These are phyloP conservation scores for Alloscopus bannaensis DNA, from an alignment of 2,888 invertebrate species.

Conservation along the genomic window DNA sequence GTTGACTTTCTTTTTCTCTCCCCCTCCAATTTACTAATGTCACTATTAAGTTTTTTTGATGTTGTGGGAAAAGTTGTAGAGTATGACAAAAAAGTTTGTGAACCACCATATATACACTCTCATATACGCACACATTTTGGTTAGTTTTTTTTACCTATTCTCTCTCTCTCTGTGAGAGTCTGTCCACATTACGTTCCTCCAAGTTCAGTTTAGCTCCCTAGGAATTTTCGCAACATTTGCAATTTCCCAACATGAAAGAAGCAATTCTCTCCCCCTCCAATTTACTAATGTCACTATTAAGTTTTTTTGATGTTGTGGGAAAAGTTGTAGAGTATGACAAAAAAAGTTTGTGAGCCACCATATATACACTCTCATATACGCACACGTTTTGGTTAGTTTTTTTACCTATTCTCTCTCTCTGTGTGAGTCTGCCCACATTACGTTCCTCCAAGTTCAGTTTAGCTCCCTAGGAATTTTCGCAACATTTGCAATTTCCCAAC, in stretches of 20 bases:
- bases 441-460: not conserved
- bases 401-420: not conserved
- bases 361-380: not conserved
- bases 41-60: constrained; percentile 24
- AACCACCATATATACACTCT: not conserved
- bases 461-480: constrained; percentile 14
- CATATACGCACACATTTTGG: constrained; percentile 2
- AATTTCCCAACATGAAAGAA: constrained; percentile 6
- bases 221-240: not conserved
- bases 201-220: not conserved
- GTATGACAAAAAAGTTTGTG: not conserved
- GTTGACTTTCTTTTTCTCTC: constrained; percentile 4
- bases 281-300: constrained; percentile 31
- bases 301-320: constrained; percentile 14
- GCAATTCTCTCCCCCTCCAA: not conserved
- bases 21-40: constrained; percentile 8
- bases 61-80: constrained; percentile 17
- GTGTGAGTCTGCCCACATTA: not conserved
- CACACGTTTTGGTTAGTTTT: not conserved
- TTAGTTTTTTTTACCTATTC: not conserved
- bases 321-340: not conserved
- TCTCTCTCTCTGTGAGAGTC: not conserved
- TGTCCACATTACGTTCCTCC: not conserved
- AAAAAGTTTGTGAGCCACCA: not conserved
- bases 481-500: constrained; percentile 35